Base-by-base conservation (phyloP, 2,888 invertebrate species). In the Hirtodrosophila confusa region DNA sequence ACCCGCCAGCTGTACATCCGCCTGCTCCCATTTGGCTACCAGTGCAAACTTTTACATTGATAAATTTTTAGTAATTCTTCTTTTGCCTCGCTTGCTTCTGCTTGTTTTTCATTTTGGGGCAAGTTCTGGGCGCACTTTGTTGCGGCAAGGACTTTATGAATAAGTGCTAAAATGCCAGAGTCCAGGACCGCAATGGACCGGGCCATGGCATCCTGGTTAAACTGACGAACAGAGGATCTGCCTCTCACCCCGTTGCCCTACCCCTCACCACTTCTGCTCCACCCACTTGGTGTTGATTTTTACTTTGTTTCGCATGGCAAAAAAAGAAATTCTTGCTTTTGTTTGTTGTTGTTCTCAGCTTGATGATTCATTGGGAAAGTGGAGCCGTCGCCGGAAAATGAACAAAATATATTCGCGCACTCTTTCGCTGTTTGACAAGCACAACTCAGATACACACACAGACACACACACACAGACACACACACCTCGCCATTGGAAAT, bases 141-240 rank as follows among this genome's bases (percentile, higher is more conserved):
- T 58, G 48, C 47, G 72, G 66, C 71, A 73, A 75, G 70, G 86
- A 78, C 86, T 88, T 87, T 85, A 87, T 89, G 89, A 88, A 85
- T 87, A 87, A 88, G 88, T 88, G 89, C 88, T 83, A 75, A 85
- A 89, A 86, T 86, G 88, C 77, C 89, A 89, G 86, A 86, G 87
- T 84, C 87, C 88, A 88, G 87, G 85, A 90, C 90, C 89, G 89
- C 89, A 86, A 89, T 86, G 87, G 90, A 88, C 88, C 88, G 84
- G 88, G 90, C 88, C 90, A 90, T 90, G 90, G 90, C 90, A 90
- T 87, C 83, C 86, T 88, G 90, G 90, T 90, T 90, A 90, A 90
- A 89, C 90, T 90, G 89, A 89, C 89, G 89, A 90, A 85, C 89
- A 86, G 78, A 62, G 73, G 53, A 73, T 63, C 69, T 69, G 50